A percentile compares a stretch with the other conserved stretches of the same genome.
Evolutionary conservation across 2,113 vertebrate species (phyloP).

Genomic region (Callionymus lyra): DNA sequence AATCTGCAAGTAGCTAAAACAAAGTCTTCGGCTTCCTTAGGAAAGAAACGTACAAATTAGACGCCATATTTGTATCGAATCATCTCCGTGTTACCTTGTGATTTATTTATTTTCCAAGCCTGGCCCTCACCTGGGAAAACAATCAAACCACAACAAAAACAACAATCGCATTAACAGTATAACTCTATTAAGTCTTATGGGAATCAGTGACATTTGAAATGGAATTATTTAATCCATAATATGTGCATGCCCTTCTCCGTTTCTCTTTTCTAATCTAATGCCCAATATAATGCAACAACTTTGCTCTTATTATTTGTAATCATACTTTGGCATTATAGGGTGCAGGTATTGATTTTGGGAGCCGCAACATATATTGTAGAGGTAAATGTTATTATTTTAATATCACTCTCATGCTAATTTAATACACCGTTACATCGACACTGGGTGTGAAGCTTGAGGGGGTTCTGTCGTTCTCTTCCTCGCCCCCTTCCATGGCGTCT

Average conservation of each 20-base stretch:
- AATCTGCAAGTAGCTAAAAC: too few relatives aligned
- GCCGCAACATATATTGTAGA: slow-evolving; percentile 63
- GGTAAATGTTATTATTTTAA: slow-evolving; percentile 76
- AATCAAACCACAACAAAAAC: slow-evolving; percentile 10
- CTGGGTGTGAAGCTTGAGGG: slow-evolving; percentile 52
- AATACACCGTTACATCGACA: slow-evolving; percentile 62
- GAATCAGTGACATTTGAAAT: slow-evolving; percentile 71
- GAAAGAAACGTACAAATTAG: too few relatives aligned
- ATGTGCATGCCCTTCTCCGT: slow-evolving; percentile 51
- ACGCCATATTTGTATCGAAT: too few relatives aligned
- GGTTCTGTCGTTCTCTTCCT: slow-evolving; percentile 14
- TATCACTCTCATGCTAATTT: slow-evolving; percentile 68
- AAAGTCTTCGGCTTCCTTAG: too few relatives aligned
- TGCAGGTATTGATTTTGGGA: slow-evolving; percentile 67
- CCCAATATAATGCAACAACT: slow-evolving; percentile 61
- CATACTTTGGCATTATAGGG: slow-evolving; percentile 66
- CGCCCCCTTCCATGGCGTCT: slow-evolving; percentile 9
- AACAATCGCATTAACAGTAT: slow-evolving; percentile 51
- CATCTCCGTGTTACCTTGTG: slow-evolving; percentile 20
- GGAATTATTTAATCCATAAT: slow-evolving; percentile 69
- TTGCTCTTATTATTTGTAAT: slow-evolving; percentile 72
- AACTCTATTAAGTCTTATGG: slow-evolving; percentile 60
- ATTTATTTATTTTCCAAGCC: slow-evolving; percentile 21
- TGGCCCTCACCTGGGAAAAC: background rate
- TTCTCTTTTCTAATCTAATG: slow-evolving; percentile 44